These are phyloP conservation scores for Esox masquinongy DNA, from an alignment of 2,797 vertebrate genomes.

Conservation along the genomic window DNA sequence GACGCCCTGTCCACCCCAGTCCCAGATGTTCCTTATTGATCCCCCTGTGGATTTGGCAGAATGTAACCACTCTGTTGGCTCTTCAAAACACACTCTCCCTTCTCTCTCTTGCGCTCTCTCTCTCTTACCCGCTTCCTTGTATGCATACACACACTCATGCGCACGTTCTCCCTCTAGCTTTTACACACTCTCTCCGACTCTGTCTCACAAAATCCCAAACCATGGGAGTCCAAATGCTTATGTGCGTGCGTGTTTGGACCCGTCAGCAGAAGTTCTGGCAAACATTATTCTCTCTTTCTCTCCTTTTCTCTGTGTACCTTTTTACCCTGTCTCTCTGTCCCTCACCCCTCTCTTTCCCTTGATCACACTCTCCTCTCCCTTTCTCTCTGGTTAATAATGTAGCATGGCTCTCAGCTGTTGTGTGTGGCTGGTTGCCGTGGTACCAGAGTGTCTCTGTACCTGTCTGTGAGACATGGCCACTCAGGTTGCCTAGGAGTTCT, in stretches of 20 bases:
- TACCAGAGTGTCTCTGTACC: slow-evolving; percentile 69
- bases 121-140: neutral
- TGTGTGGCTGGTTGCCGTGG: slow-evolving; percentile 62
- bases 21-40: neutral
- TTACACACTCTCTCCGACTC: neutral
- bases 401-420: slow-evolving; percentile 74
- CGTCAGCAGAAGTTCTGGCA: slow-evolving; percentile 3
- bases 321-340: neutral
- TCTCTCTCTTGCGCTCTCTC: neutral
- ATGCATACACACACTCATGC: no score
- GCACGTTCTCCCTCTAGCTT: neutral
- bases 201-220: slow-evolving; percentile 9
- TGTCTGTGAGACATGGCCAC: slow-evolving; percentile 70
- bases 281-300: slow-evolving; percentile 32
- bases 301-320: slow-evolving; percentile 30
- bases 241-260: slow-evolving; percentile 6
- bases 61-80: no score
- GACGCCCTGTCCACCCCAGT: neutral
- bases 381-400: slow-evolving; percentile 76
- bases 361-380: neutral
- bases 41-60: neutral
- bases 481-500: slow-evolving; percentile 72
- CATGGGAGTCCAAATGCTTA: neutral
- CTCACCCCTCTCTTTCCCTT: slow-evolving; percentile 4
- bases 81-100: neutral